Evolutionary conservation across 1,140 invertebrate species (phyloP), one percentile per base, ranked within the genome.

Genomic region (Sweltsa coloradensis): DNA sequence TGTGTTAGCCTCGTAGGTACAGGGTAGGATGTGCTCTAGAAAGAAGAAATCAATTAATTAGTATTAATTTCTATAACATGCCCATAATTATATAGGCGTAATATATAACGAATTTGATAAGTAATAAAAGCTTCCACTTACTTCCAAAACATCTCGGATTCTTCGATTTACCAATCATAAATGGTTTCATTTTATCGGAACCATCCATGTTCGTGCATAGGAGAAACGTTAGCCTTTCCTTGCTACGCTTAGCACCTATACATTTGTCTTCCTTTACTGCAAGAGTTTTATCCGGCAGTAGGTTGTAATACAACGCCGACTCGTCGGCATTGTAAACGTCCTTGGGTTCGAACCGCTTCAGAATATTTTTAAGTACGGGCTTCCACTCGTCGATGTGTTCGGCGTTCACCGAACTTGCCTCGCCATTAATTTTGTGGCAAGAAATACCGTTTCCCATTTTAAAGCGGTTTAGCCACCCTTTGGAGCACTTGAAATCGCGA

Each of bases 211-310:
- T 37, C n/a, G n/a, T n/a, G 36, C 36, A 37, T 16, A 16, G 23
- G 16, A 37, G 36, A 22, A 37, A 16, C 18, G 11, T 37, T 4
- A 37, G 36, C 16, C 36, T 7, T 11, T 37, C 36, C 5, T 37
- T 37, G 36, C 36, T 37, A 7, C 11, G 18, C 11, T 37, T 37
- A 7, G 36, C 36, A 5, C 36, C 36, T 11, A 19, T n/a, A 11
- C 36, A 37, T 22, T 19, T n/a, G n/a, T 37, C 11, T 37, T 22
- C 36, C n/a, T 37, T 37, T 22, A 37, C 36, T 37, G 36, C 11
- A 11, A 31, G 29, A 37, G n/a, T 37, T 16, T 11, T 9, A 37
- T 37, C 36, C 23, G 36, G 11, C 36, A 37, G 18, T 4, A 37
- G 5, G 11, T 11, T 37, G 23, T n/a, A n/a, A 37, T 19, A 37